These are phyloP conservation scores for Tachypleus tridentatus DNA, from an alignment of 1,140 invertebrate species.

Conservation along the genomic window DNA sequence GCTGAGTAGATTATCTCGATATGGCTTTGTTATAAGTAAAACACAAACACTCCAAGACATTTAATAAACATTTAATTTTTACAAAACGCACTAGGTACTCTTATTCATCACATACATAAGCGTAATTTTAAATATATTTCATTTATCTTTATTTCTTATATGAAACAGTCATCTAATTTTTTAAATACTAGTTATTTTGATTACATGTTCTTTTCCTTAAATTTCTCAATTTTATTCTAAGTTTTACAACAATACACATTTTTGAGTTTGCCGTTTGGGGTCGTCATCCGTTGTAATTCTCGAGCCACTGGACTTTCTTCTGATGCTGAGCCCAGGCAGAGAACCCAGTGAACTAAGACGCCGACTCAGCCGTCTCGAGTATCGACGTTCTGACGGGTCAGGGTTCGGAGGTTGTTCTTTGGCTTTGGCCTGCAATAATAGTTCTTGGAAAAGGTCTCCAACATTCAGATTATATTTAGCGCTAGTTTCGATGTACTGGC, in stretches of 20 bases:
- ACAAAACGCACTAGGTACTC: too few relatives aligned
- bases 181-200: neutral
- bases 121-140: too few relatives aligned
- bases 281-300: neutral
- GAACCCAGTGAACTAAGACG: constrained; percentile 20
- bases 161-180: too few relatives aligned
- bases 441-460: constrained; percentile 26
- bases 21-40: too few relatives aligned
- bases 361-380: constrained; percentile 14
- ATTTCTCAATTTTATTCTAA: neutral
- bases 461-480: constrained; percentile 31
- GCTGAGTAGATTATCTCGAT: too few relatives aligned
- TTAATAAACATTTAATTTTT: too few relatives aligned
- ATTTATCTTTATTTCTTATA: too few relatives aligned
- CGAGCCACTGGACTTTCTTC: constrained; percentile 15
- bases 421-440: constrained; percentile 19
- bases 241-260: constrained; percentile 1
- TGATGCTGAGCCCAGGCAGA: constrained; percentile 10
- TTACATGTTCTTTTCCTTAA: neutral
- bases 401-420: constrained; percentile 9
- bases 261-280: neutral
- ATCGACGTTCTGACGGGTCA: neutral
- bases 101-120: too few relatives aligned
- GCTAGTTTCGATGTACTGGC: constrained; percentile 29
- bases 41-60: too few relatives aligned